Evolutionary conservation across 2,888 invertebrate genomes (phyloP), one percentile per base, ranked within the genome.

Genomic region (Ochropleura plecta): DNA sequence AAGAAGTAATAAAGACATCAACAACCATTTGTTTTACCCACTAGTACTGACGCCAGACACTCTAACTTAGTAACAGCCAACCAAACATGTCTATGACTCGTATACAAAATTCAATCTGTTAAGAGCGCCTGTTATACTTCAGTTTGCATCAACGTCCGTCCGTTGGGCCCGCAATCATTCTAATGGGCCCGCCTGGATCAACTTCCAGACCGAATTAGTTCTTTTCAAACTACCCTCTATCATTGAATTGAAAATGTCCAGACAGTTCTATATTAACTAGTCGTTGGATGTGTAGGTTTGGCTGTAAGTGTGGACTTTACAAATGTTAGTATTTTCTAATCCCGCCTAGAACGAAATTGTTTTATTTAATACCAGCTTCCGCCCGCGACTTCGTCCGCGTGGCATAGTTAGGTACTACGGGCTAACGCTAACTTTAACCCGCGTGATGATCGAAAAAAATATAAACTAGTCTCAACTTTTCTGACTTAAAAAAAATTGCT

Each of bases 241-340:
- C 93, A 93, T 93, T 91, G 93, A 92, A 95, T 95, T 94, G 94
- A 93, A 94, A 92, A 91, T 91, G 91, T 91, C 92, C 94, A 93
- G 94, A 93, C 94, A 83, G 88, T 88, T 82, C 81, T 83, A 81
- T 79, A 85, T 88, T 86, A 85, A 82, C 83, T 86, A 85, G 81
- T 88, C 87, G 82, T 83, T 83, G 72, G 74, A 81, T 86, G 84
- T 83, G 76, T 81, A 84, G 66, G 83, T 84, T 76, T 55, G 18
- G 42, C 1, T 73, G 57, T 64, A 40, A 60, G 12, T n/a, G 70
- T 16, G 30, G 7, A 40, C 7, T 63, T 18, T 48, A 3, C 16
- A n/a, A 1, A 49, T 64, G 40, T 44, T 18, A 5, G 30, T 40
- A 10, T 48, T n/a, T 46, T 40, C 40, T 30, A 7, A 30, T 30